phyloP scores from a whole-genome alignment of 2,888 invertebrate genomes.

The Pyrocoelia pectoralis region DNA sequence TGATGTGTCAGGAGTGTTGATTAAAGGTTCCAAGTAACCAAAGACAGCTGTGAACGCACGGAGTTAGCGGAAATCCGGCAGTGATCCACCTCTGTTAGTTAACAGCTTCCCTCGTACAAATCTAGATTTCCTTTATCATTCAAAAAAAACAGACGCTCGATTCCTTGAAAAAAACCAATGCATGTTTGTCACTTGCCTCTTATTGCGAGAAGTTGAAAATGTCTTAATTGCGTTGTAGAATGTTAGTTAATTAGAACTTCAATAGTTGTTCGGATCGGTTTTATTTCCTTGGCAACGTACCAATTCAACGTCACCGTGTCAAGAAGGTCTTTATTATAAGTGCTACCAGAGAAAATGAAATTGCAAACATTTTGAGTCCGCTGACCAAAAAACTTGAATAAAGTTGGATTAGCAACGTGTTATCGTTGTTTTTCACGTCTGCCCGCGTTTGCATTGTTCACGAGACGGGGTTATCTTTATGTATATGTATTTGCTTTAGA shows the following conservation, averaged over 20 bases:
- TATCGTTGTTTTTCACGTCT: conserved; percentile 5
- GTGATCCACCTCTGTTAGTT: conserved; percentile 40
- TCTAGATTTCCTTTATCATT: background rate
- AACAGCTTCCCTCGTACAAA: conserved; percentile 16
- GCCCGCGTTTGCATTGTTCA: conserved; percentile 22
- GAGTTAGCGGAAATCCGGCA: conserved; percentile 56
- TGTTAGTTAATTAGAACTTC: conserved; percentile 25
- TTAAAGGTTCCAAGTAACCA: conserved; percentile 25
- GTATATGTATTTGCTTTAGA: background rate
- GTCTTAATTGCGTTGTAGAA: conserved; percentile 13
- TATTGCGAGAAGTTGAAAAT: background rate
- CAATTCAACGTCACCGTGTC: conserved; percentile 26
- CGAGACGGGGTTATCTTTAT: conserved; percentile 26
- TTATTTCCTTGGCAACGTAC: conserved; percentile 25
- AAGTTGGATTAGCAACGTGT: background rate
- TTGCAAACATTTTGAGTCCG: background rate
- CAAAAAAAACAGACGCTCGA: too few relatives aligned
- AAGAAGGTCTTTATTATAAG: conserved; percentile 29
- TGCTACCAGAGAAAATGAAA: background rate
- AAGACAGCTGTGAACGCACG: conserved; percentile 53
- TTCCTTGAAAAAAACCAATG: too few relatives aligned
- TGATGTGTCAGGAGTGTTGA: conserved; percentile 20
- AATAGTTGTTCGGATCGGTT: conserved; percentile 9
- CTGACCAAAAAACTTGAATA: background rate
- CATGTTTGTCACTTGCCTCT: too few relatives aligned